phyloP scores from a whole-genome alignment of 2,797 vertebrate genomes.

The Chaetodon trifasciatus region DNA sequence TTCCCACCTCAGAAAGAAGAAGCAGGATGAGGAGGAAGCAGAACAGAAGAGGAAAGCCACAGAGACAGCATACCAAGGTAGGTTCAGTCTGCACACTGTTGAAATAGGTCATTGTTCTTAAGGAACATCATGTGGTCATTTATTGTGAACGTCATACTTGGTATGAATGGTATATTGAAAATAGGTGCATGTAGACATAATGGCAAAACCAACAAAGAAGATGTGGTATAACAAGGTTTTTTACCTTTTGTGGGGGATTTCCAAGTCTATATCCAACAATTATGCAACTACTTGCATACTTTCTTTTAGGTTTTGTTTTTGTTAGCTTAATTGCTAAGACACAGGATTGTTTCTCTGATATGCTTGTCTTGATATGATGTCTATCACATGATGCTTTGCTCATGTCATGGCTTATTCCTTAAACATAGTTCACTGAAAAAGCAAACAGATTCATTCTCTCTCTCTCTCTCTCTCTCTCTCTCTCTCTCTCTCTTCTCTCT shows the following conservation, averaged over 20 bases:
- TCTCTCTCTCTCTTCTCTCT: not conserved
- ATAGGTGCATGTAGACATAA: not conserved
- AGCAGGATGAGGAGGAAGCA: constrained; percentile 96
- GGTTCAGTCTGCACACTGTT: not conserved
- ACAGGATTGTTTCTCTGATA: not conserved
- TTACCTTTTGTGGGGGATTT: not conserved
- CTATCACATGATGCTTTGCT: constrained; percentile 2
- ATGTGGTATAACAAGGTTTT: not conserved
- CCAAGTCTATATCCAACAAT: not conserved
- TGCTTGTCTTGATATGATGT: not conserved
- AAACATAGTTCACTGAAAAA: not conserved
- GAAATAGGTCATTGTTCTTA: not conserved
- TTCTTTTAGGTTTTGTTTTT: not conserved
- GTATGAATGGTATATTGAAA: not conserved
- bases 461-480: not conserved
- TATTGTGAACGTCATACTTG: not conserved
- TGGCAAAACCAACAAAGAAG: not conserved
- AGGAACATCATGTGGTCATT: not conserved
- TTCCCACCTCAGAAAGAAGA: constrained; percentile 90
- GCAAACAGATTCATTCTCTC: not conserved
- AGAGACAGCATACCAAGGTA: constrained; percentile 96
- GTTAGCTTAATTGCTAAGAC: not conserved
- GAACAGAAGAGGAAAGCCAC: constrained; percentile 96
- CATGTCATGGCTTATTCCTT: constrained; percentile 5
- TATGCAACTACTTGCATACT: not conserved